Evolutionary conservation across 1,140 invertebrate genomes (phyloP).

Genomic region (Asobara japonica): DNA sequence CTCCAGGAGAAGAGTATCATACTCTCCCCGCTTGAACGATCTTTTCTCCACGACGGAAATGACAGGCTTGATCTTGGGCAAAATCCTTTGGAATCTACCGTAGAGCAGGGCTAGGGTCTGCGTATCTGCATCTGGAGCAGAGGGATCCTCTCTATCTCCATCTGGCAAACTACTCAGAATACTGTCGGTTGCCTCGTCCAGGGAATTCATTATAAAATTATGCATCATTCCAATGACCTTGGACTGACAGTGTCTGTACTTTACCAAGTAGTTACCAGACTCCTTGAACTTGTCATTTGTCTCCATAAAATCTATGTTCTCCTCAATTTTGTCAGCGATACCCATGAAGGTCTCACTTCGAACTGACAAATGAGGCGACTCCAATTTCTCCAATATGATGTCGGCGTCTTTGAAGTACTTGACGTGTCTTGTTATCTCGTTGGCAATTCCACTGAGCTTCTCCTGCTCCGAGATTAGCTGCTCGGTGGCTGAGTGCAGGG

Average conservation of each 20-base stretch:
- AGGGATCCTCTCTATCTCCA: constrained; percentile 60
- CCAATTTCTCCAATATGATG: constrained; percentile 80
- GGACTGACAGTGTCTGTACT: constrained; percentile 83
- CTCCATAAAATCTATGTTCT: constrained; percentile 86
- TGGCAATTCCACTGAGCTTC: constrained; percentile 79
- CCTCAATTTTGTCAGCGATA: constrained; percentile 85
- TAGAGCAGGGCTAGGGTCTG: constrained; percentile 86
- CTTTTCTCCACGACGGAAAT: constrained; percentile 85
- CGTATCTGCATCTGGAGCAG: constrained; percentile 72
- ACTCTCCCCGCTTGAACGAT: constrained; percentile 78
- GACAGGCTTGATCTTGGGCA: constrained; percentile 83
- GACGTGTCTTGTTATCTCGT: constrained; percentile 82
- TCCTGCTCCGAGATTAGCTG: constrained; percentile 88
- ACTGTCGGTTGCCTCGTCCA: constrained; percentile 83
- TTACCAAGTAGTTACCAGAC: constrained; percentile 74
- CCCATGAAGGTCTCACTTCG: constrained; percentile 85
- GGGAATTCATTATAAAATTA: constrained; percentile 77
- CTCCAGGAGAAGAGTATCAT: constrained; percentile 80
- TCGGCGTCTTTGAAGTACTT: constrained; percentile 89
- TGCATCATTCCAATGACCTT: constrained; percentile 82
- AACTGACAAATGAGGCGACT: constrained; percentile 81
- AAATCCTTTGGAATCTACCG: constrained; percentile 91
- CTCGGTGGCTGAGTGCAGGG: constrained; percentile 89
- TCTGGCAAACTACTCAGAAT: constrained; percentile 57
- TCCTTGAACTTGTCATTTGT: constrained; percentile 85